Evolutionary conservation across 1,140 invertebrate species (phyloP).

Genomic region (Drosophila ercepeae): DNA sequence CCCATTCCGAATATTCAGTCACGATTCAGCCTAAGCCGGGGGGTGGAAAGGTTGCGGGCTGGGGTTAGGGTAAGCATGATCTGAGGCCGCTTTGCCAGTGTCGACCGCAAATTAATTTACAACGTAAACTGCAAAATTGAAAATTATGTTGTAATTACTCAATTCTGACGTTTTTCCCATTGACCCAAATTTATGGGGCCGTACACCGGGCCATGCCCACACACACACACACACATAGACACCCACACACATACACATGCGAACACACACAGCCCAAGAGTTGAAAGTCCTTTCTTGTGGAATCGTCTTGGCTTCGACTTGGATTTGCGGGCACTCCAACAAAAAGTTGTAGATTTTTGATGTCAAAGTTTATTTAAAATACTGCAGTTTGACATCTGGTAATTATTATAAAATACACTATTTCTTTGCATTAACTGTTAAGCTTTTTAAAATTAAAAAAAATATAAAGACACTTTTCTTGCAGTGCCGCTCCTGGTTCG

Average conservation of each 20-base stretch:
- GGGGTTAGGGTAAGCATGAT: conserved; percentile 16
- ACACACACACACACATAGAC: conserved; percentile 17
- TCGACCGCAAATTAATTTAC: conserved; percentile 82
- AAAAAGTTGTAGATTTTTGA: no score
- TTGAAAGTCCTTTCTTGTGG: conserved; percentile 21
- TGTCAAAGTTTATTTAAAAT: no score
- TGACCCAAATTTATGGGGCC: conserved; percentile 80
- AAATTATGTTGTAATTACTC: conserved; percentile 83
- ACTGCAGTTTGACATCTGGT: no score
- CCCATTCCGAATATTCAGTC: conserved; percentile 28
- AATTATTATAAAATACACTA: no score
- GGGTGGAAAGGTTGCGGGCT: conserved; percentile 3
- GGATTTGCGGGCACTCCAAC: conserved; percentile 17
- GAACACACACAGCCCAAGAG: conserved; percentile 12
- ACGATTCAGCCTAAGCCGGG: conserved; percentile 23
- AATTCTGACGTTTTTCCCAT: conserved; percentile 82
- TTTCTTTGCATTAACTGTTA: no score
- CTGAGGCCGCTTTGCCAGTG: conserved; percentile 58
- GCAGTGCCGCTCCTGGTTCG: conserved; percentile 12
- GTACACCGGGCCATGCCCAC: conserved; percentile 14
- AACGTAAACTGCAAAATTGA: conserved; percentile 82
- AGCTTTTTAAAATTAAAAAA: no score
- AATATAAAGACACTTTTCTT: neutral
- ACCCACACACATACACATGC: conserved; percentile 7
- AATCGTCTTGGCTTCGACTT: conserved; percentile 14